Conservation (phyloP, 1,140 invertebrate genomes). For the Penaeus indicus region DNA sequence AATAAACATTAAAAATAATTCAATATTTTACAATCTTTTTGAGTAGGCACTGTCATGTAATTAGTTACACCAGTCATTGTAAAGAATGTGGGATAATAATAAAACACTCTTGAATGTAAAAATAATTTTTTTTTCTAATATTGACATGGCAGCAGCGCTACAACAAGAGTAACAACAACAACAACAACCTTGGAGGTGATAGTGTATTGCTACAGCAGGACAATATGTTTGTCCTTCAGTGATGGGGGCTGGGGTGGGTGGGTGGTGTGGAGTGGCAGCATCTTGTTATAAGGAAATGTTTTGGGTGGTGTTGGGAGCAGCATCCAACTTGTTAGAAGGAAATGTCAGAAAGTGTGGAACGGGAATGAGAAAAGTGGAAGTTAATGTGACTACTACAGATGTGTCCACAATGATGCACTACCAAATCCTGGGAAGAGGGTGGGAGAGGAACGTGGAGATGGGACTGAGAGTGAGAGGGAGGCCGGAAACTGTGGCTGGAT, state of each 20-base stretch:
- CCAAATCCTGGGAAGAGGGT: too few relatives aligned
- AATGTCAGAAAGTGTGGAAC: too few relatives aligned
- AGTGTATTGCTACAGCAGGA: conserved; percentile 59
- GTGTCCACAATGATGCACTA: too few relatives aligned
- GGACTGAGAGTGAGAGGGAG: too few relatives aligned
- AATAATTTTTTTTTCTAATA: conserved; percentile 50
- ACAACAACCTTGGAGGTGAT: conserved; percentile 54
- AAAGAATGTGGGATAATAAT: neutral
- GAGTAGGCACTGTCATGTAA: neutral
- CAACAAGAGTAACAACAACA: conserved; percentile 57
- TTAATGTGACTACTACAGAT: too few relatives aligned
- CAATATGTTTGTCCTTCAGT: too few relatives aligned
- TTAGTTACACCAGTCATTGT: neutral
- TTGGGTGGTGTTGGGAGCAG: neutral
- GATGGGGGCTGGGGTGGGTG: conserved; percentile 12
- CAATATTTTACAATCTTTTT: neutral
- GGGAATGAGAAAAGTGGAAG: too few relatives aligned
- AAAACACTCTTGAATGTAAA: conserved; percentile 27
- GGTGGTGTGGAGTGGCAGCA: neutral
- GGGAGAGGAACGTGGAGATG: too few relatives aligned
- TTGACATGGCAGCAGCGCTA: conserved; percentile 57
- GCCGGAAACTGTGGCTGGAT: too few relatives aligned
- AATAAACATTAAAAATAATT: neutral
- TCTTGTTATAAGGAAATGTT: too few relatives aligned
- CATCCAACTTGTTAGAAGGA: too few relatives aligned